Conservation (phyloP, 1,140 invertebrate genomes). For the Venturia canescens region DNA sequence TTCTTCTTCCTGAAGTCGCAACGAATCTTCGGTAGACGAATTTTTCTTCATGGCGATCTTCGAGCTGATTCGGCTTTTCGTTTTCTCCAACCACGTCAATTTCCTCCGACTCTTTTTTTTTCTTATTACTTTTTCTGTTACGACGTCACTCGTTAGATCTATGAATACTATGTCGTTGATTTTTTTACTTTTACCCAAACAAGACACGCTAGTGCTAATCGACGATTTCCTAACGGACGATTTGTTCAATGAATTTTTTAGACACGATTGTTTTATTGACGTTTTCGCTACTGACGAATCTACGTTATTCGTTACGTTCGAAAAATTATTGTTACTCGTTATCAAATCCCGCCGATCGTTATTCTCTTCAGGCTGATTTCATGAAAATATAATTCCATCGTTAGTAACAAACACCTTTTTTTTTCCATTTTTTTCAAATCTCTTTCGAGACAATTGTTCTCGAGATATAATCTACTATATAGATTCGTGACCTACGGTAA, state of each 20-base stretch:
- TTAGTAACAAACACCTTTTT: conserved; percentile 32
- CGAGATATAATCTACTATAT: too few relatives aligned
- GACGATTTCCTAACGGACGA: conserved; percentile 45
- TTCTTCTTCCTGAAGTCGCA: conserved; percentile 52
- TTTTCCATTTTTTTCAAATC: too few relatives aligned
- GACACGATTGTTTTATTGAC: background rate
- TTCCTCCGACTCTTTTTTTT: conserved; percentile 59
- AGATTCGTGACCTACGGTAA: too few relatives aligned
- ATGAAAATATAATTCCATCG: conserved; percentile 54
- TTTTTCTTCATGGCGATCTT: conserved; percentile 44
- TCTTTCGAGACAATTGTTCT: background rate
- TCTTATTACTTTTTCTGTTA: conserved; percentile 58
- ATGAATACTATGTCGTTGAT: conserved; percentile 66
- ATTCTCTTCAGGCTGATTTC: conserved; percentile 60
- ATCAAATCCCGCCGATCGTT: conserved; percentile 48
- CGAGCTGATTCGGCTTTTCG: conserved; percentile 51
- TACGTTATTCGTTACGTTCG: conserved; percentile 5
- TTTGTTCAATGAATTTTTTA: conserved; percentile 47
- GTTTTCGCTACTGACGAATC: background rate
- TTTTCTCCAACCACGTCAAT: conserved; percentile 64
- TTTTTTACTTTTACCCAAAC: conserved; percentile 55
- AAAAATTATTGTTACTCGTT: conserved; percentile 53
- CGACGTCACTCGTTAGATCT: conserved; percentile 67
- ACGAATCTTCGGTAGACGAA: conserved; percentile 40
- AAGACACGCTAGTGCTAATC: too few relatives aligned